Evolutionary conservation across 2,888 invertebrate species (phyloP).

Genomic region (Agrochola macilenta): DNA sequence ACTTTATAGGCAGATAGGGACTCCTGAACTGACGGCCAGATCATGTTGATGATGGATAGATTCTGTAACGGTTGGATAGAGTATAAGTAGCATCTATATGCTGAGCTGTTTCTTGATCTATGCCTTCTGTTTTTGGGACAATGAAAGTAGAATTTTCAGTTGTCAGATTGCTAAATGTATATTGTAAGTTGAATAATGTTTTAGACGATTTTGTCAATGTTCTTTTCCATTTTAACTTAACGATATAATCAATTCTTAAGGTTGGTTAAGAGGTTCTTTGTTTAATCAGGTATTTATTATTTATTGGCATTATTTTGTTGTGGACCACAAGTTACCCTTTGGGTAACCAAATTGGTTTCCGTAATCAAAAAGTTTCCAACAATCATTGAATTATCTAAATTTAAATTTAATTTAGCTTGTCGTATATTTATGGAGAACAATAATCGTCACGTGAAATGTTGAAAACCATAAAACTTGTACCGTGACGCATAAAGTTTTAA

Average conservation of each 20-base stretch:
- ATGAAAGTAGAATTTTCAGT: not conserved
- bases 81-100: conserved; percentile 13
- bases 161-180: not conserved
- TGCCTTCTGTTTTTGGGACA: conserved; percentile 15
- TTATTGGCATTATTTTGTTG: not conserved
- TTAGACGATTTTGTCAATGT: not conserved
- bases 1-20: conserved; percentile 19
- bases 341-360: not conserved
- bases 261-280: not conserved
- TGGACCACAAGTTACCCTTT: not conserved
- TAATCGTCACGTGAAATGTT: conserved; percentile 11
- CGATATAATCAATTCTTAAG: not conserved
- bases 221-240: not conserved
- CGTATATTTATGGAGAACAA: conserved; percentile 6
- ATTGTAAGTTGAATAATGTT: not conserved
- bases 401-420: conserved; percentile 21
- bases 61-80: conserved; percentile 30
- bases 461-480: conserved; percentile 19
- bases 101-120: conserved; percentile 15
- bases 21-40: conserved; percentile 28
- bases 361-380: conserved; percentile 27
- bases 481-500: conserved; percentile 18
- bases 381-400: conserved; percentile 27
- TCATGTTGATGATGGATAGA: conserved; percentile 14
- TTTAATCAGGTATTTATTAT: not conserved